Base-by-base conservation (phyloP, 2,888 invertebrate genomes). In the Zele albiditarsus region DNA sequence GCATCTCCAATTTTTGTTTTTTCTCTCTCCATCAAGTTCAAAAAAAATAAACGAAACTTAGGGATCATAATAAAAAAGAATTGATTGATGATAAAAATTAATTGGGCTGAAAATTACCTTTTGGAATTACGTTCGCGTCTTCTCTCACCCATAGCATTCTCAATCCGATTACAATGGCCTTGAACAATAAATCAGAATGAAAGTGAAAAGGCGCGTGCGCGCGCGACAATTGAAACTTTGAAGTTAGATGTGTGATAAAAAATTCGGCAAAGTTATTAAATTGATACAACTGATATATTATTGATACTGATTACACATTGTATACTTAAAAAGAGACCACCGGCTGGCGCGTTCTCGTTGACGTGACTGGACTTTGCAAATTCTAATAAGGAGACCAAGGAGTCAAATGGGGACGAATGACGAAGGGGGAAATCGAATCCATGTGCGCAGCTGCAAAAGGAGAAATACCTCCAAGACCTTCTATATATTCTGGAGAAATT, bases 1-100 rank as follows among this genome's bases (percentile, higher is more conserved):
- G 96, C 95, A 95, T 94, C 95, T 94, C 95, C 95, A 94, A 85
- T 88, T 86, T 88, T 89, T 87, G 90, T 89, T 86, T 1, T 16
- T 31, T 63, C 4, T 65, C 23, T 5, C 8, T 38, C 38, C 31
- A 5, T 31, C 31, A 31, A 31, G 5, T 31, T 31, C 5, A 4
- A 31, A 31, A 38, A 2, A 8, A 8, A 38, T 4, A 0, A 38
- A 38, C 38, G 38, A 38, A 8, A 12, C 12, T 38, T 2, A 12
- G 12, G 10, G 10, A 12, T 12, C 12, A 38, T 38, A 38, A 38
- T 2, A 8, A 38, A 38, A 8, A 42, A n/a, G 16, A 20, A 49
- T 28, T 1, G 31, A 12, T n/a, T 27, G 58, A 57, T 25, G 2
- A 53, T 25, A 46, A 65, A 1, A 53, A 67, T 58, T 23, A 72